These are phyloP conservation scores for Perizoma affinitatum DNA, from an alignment of 2,888 invertebrate genomes.

Conservation along the genomic window DNA sequence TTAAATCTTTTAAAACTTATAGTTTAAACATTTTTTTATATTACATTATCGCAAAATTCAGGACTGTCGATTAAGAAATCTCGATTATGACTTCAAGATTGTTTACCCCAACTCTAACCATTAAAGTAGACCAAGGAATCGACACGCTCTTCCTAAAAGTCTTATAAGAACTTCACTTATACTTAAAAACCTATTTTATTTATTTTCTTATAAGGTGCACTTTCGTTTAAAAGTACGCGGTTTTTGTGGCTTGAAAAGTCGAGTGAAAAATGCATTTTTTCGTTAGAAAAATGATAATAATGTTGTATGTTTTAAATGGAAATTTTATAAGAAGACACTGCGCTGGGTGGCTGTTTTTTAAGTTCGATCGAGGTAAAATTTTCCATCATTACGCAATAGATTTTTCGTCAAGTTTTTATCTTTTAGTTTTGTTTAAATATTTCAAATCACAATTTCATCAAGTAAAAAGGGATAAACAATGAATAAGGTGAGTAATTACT, in stretches of 20 bases:
- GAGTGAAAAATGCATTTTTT: constrained; percentile 67
- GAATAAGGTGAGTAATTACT: no score
- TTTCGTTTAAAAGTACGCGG: constrained; percentile 30
- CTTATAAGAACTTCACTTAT: constrained; percentile 45
- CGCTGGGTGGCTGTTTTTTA: constrained; percentile 73
- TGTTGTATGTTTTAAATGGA: constrained; percentile 78
- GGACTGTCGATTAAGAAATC: constrained; percentile 22
- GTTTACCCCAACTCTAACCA: constrained; percentile 64
- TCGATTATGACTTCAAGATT: constrained; percentile 49
- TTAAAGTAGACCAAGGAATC: constrained; percentile 79
- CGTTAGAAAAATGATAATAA: constrained; percentile 82
- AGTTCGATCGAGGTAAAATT: constrained; percentile 58
- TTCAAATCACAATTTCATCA: background rate
- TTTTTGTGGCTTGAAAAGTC: constrained; percentile 44
- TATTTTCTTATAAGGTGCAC: constrained; percentile 42
- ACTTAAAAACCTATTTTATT: constrained; percentile 48
- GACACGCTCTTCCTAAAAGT: constrained; percentile 43
- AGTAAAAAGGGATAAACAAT: no score
- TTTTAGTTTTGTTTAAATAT: background rate
- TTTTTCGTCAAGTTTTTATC: constrained; percentile 5
- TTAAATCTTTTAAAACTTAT: no score
- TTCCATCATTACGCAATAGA: constrained; percentile 65
- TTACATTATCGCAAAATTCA: no score
- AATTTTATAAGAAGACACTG: constrained; percentile 77
- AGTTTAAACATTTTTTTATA: no score